Percentiles rank a stretch among this genome's conserved stretches.
These are phyloP conservation scores for Chloropsis hardwickii DNA, from an alignment of 2,113 vertebrate genomes.

Conservation along the genomic window DNA sequence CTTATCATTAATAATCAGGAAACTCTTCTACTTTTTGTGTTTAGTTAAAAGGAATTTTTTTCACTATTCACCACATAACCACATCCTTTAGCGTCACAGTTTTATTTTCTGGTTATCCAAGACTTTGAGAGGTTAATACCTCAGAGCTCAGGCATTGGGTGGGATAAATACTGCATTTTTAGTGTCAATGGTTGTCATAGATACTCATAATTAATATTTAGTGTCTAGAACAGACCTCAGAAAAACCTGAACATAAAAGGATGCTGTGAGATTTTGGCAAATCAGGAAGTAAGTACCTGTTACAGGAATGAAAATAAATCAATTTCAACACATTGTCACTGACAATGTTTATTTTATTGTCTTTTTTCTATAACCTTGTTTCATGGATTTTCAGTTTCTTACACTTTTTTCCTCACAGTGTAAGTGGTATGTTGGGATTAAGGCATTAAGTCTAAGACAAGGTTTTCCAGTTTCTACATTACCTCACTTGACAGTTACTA, in stretches of 20 bases:
- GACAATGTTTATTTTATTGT: background rate
- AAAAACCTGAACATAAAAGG: background rate
- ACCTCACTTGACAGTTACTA: background rate
- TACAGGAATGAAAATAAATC: conserved; percentile 4
- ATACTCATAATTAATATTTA: background rate
- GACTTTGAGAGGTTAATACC: background rate
- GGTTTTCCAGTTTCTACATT: conserved; percentile 1
- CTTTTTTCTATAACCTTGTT: background rate
- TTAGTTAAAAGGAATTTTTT: conserved; percentile 17
- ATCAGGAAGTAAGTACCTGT: background rate
- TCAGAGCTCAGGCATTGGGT: background rate
- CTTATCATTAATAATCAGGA: conserved; percentile 10
- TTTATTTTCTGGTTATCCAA: background rate
- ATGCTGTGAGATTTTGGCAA: background rate
- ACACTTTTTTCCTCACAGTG: background rate
- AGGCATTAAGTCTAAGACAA: conserved; percentile 2
- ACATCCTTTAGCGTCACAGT: background rate
- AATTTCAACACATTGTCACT: background rate
- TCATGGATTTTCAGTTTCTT: conserved; percentile 20
- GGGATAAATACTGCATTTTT: background rate
- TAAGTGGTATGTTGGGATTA: conserved; percentile 5
- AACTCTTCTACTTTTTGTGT: background rate
- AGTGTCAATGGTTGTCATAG: background rate
- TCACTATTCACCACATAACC: background rate
- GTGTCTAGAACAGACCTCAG: background rate